Evolutionary conservation across 2,113 vertebrate genomes (phyloP), one percentile per base, ranked within the genome.

Genomic region (Pteruthius melanotis): DNA sequence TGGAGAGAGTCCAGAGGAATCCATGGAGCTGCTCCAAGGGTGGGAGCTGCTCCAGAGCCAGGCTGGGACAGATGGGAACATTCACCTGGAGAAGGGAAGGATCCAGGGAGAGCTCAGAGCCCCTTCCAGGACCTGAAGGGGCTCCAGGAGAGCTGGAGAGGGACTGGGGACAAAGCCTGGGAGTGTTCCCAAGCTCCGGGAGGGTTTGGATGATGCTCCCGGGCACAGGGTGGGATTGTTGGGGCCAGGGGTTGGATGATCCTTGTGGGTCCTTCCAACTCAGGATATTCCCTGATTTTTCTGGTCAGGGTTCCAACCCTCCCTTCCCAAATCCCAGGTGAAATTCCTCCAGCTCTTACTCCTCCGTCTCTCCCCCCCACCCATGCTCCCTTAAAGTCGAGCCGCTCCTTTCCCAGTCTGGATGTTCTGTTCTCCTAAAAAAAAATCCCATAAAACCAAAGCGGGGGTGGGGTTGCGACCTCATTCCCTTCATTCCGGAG

Each of bases 41-140:
- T 27, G 40, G 52, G 4, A 9, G 50, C 7, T 26, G 24, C 49
- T 50, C 35, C 39, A 42, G 3, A 9, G 52, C 7, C 5, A 16
- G 60, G 22, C 12, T 66, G 77, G 3, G 33, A 47, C 28, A 40
- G 59, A 1, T 65, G 27, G 30, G 40, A 11, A 4, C 10, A 42
- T 8, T 81, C 52, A 15, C 22, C 33, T 59, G 44, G 15, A 37
- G 68, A 33, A 23, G 52, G 15, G 14, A 39, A 45, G 28, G 33
- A 4, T 57, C 2, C 2, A 0, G 10, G 22, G 27, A 59, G n/a
- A 59, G 33, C n/a, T 81, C 9, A 3, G 4, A 15, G 47, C 2
- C 19, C 47, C n/a, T 54, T 1, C 4, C 10, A 33, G 10, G 10
- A 2, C 31, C 3, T 15, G 4, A 49, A 35, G 59, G 24, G 59